Evolutionary conservation across 2,888 invertebrate genomes (phyloP).

Genomic region (Agapetus fuscipes): DNA sequence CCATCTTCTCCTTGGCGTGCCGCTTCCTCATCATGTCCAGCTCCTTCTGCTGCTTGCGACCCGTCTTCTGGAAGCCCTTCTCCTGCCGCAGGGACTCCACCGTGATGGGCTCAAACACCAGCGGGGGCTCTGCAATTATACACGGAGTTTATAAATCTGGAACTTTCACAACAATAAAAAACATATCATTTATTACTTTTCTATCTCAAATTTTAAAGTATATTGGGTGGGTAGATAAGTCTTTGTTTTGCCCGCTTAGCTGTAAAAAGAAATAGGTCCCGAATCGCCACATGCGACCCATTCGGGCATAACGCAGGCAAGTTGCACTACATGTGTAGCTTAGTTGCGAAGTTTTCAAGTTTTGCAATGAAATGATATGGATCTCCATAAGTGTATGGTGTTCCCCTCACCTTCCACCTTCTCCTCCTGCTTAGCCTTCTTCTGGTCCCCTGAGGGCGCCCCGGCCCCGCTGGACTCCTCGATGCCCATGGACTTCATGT

Average conservation of each 20-base stretch:
- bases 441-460: slow-evolving; percentile 34
- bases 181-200: no score
- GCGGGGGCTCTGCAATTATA: slow-evolving; percentile 47
- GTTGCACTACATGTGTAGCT: no score
- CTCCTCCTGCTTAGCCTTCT: slow-evolving; percentile 55
- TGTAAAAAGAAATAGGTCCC: no score
- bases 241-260: no score
- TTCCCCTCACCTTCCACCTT: slow-evolving; percentile 69
- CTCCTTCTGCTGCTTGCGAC: slow-evolving; percentile 94
- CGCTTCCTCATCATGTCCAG: slow-evolving; percentile 83
- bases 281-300: no score
- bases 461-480: slow-evolving; percentile 58
- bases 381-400: no score
- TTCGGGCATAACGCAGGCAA: no score
- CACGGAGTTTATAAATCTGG: no score
- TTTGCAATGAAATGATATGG: no score
- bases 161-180: no score
- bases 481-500: slow-evolving; percentile 93
- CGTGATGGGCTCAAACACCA: slow-evolving; percentile 86
- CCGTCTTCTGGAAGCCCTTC: slow-evolving; percentile 85
- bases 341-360: no score
- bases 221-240: slow-evolving; percentile 20
- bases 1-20: slow-evolving; percentile 84
- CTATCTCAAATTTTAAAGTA: slow-evolving; percentile 25
- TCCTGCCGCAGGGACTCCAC: slow-evolving; percentile 78